Conservation (phyloP, 2,888 invertebrate genomes). For the Vannuccia rotundouncinata region DNA sequence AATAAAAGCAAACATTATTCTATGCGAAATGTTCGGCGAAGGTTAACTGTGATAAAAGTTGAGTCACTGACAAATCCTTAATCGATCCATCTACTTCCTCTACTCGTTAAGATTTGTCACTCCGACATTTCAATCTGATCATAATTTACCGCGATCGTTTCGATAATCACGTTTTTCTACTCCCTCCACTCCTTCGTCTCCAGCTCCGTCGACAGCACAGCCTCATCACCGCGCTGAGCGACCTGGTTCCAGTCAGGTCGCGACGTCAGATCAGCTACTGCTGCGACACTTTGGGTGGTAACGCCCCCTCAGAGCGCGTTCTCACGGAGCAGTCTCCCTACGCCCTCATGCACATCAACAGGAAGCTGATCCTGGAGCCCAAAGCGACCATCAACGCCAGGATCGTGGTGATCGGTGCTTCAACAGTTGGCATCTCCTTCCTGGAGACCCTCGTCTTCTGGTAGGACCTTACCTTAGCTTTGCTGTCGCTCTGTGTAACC, state of each 20-base stretch:
- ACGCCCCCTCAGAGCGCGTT: slow-evolving; percentile 54
- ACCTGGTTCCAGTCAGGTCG: slow-evolving; percentile 55
- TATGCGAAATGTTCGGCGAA: too few species aligned
- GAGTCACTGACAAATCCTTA: too few species aligned
- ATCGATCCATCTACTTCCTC: too few species aligned
- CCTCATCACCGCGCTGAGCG: slow-evolving; percentile 48
- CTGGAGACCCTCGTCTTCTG: slow-evolving; percentile 54
- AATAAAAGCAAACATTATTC: too few species aligned
- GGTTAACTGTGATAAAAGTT: too few species aligned
- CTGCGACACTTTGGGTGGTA: slow-evolving; percentile 47
- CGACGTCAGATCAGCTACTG: slow-evolving; percentile 55
- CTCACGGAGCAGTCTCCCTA: slow-evolving; percentile 48
- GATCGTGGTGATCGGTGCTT: slow-evolving; percentile 57
- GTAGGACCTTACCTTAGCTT: too few species aligned
- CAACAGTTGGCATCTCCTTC: slow-evolving; percentile 53
- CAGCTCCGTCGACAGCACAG: slow-evolving; percentile 48
- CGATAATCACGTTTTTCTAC: too few species aligned
- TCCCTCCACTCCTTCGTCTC: too few species aligned
- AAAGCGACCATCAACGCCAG: slow-evolving; percentile 56
- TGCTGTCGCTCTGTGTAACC: too few species aligned
- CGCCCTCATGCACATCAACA: slow-evolving; percentile 55
- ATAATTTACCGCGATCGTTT: too few species aligned
- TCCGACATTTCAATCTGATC: too few species aligned
- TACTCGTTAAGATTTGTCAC: too few species aligned
- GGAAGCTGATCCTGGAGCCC: slow-evolving; percentile 55